These are phyloP conservation scores for Parnassius apollo DNA, from an alignment of 2,888 invertebrate genomes.

Conservation along the genomic window DNA sequence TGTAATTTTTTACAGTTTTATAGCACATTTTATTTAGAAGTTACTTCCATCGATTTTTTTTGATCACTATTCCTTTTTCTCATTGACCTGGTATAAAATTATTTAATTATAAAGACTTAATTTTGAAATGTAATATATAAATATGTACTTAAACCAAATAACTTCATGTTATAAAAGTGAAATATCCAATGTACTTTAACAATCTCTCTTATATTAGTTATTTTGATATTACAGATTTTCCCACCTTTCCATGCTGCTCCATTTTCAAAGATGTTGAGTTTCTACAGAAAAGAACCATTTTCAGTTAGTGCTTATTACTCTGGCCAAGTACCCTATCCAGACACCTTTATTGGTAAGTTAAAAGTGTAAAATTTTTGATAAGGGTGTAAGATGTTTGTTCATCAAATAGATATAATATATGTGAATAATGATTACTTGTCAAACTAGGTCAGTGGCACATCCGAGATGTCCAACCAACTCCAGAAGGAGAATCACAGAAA, in stretches of 20 bases:
- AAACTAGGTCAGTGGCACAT: conserved; percentile 86
- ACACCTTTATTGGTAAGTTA: conserved; percentile 87
- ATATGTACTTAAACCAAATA: too few species aligned
- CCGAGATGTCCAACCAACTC: conserved; percentile 90
- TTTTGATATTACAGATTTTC: conserved; percentile 82
- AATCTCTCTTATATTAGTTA: too few species aligned
- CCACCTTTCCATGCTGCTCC: conserved; percentile 94
- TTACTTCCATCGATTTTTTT: too few species aligned
- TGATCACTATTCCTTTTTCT: too few species aligned
- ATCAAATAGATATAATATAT: not conserved
- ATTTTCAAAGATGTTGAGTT: conserved; percentile 96
- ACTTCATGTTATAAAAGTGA: too few species aligned
- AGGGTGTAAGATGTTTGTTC: not conserved
- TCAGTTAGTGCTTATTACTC: conserved; percentile 92
- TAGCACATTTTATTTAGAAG: too few species aligned
- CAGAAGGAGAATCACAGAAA: conserved; percentile 95
- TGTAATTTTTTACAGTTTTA: too few species aligned
- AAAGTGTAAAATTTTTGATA: not conserved
- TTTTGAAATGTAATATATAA: too few species aligned
- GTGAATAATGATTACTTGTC: conserved; percentile 21
- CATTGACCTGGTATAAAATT: too few species aligned
- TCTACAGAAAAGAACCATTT: conserved; percentile 95
- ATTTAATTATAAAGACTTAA: too few species aligned
- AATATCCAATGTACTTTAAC: too few species aligned
- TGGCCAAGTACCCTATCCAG: conserved; percentile 87